phyloP scores from a whole-genome alignment of 2,113 vertebrate species.

The Perognathus longimembris region DNA sequence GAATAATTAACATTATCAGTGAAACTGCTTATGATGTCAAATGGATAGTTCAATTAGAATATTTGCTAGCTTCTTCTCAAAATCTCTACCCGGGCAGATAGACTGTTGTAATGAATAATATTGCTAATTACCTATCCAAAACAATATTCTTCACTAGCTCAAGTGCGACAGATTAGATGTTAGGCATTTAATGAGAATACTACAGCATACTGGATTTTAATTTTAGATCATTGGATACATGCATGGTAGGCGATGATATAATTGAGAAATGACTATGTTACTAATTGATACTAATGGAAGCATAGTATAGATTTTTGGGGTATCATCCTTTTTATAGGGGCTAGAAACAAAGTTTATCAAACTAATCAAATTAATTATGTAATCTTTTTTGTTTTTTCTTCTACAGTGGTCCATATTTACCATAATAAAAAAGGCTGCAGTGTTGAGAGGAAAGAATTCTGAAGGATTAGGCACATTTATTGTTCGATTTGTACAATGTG shows the following conservation, averaged over 20 bases:
- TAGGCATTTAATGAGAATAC: slow-evolving; percentile 79
- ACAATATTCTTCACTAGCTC: slow-evolving; percentile 56
- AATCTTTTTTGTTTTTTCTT: slow-evolving; percentile 44
- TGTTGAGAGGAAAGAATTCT: slow-evolving; percentile 41
- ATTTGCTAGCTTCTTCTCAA: slow-evolving; percentile 77
- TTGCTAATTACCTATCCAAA: slow-evolving; percentile 74
- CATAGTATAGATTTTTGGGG: slow-evolving; percentile 68
- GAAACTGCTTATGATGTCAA: slow-evolving; percentile 57
- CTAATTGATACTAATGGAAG: slow-evolving; percentile 82
- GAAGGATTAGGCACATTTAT: not conserved
- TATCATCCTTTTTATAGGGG: slow-evolving; percentile 62
- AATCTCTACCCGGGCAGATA: slow-evolving; percentile 73
- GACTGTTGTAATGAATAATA: slow-evolving; percentile 76
- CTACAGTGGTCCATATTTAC: slow-evolving; percentile 16
- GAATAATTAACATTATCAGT: slow-evolving; percentile 72
- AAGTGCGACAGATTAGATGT: slow-evolving; percentile 68
- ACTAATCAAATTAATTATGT: slow-evolving; percentile 74
- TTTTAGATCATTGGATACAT: slow-evolving; percentile 78
- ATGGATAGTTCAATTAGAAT: slow-evolving; percentile 76
- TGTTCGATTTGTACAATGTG: not conserved
- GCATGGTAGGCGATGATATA: slow-evolving; percentile 72
- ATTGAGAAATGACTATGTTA: slow-evolving; percentile 78
- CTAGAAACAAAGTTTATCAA: slow-evolving; percentile 70
- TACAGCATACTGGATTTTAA: slow-evolving; percentile 76
- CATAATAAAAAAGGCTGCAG: slow-evolving; percentile 34